phyloP scores from a whole-genome alignment of 1,140 invertebrate genomes.

The Cyclargus thomasi region DNA sequence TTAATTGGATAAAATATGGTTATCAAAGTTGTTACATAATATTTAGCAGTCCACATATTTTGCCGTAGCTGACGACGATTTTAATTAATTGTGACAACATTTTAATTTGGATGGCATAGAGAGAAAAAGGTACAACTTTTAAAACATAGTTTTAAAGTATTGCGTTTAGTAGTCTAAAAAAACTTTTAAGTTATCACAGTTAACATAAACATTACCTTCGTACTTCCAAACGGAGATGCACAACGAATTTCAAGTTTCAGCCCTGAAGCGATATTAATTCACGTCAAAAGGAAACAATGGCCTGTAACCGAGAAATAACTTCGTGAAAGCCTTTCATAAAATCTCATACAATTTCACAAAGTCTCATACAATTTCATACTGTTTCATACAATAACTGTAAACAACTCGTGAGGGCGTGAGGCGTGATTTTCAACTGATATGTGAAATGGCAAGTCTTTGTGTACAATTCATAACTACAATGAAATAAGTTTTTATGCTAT shows the following conservation, averaged over 20 bases:
- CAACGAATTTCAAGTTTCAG: background rate
- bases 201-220: too few relatives aligned
- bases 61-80: too few relatives aligned
- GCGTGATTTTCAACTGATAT: constrained; percentile 7
- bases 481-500: background rate
- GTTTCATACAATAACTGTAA: background rate
- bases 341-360: background rate
- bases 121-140: too few relatives aligned
- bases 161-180: too few relatives aligned
- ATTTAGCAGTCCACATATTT: too few relatives aligned
- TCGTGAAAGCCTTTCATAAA: constrained; percentile 2
- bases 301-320: constrained; percentile 1
- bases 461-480: background rate
- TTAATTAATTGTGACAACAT: too few relatives aligned
- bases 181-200: too few relatives aligned
- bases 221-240: background rate
- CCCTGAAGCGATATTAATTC: constrained; percentile 4
- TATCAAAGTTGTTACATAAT: too few relatives aligned
- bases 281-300: background rate
- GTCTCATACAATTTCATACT: background rate
- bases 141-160: too few relatives aligned
- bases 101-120: too few relatives aligned
- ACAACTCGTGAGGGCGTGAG: constrained; percentile 10
- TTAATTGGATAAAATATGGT: background rate
- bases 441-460: background rate